These are phyloP conservation scores for Parelbella ahira DNA, from an alignment of 2,888 invertebrate species.

Conservation along the genomic window DNA sequence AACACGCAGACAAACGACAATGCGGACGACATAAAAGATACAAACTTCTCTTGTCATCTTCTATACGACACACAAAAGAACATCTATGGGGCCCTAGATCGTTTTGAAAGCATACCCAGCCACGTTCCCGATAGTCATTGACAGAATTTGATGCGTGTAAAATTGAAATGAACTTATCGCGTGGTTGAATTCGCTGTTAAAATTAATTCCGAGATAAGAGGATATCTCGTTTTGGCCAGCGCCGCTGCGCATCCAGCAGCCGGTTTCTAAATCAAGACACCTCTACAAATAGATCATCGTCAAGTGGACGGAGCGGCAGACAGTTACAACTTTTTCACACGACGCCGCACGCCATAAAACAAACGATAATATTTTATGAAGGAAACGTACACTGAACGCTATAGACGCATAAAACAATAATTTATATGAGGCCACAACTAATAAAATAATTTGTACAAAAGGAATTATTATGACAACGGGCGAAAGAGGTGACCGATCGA, in stretches of 20 bases:
- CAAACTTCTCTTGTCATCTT: constrained; percentile 24
- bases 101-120: constrained; percentile 15
- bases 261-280: constrained; percentile 34
- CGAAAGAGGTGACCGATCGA: constrained; percentile 17
- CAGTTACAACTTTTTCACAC: constrained; percentile 45
- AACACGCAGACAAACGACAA: constrained; percentile 60
- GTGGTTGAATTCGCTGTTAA: constrained; percentile 5
- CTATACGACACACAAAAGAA: constrained; percentile 25
- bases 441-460: constrained; percentile 22
- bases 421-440: constrained; percentile 12
- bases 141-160: constrained; percentile 3
- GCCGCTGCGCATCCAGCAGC: constrained; percentile 15
- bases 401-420: constrained; percentile 5
- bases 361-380: constrained; percentile 1
- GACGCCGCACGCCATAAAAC: constrained; percentile 36
- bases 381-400: no score
- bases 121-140: constrained; percentile 18
- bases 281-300: constrained; percentile 33
- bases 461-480: constrained; percentile 8
- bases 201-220: constrained; percentile 8
- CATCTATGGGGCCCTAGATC: constrained; percentile 19
- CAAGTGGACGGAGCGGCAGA: constrained; percentile 34
- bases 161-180: constrained; percentile 10
- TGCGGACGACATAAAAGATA: constrained; percentile 24
- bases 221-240: constrained; percentile 20